These are phyloP conservation scores for Gastracanthus pulcherrimus DNA, from an alignment of 2,888 invertebrate genomes.

Conservation along the genomic window DNA sequence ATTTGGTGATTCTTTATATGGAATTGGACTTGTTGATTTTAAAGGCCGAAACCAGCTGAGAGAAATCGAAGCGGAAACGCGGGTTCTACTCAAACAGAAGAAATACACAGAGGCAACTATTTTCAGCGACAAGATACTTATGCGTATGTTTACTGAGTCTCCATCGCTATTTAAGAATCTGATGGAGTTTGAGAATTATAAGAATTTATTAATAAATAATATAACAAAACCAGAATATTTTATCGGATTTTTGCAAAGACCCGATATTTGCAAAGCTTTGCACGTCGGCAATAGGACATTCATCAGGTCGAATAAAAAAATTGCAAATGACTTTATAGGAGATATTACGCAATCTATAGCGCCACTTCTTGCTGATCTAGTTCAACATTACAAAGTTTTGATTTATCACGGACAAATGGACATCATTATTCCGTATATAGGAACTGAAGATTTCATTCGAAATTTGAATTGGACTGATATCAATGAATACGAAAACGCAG, in stretches of 20 bases:
- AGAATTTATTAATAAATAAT: conserved; percentile 82
- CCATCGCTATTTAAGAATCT: conserved; percentile 85
- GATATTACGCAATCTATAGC: conserved; percentile 90
- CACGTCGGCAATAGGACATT: conserved; percentile 91
- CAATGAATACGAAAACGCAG: conserved; percentile 69
- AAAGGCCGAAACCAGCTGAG: conserved; percentile 82
- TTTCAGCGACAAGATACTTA: conserved; percentile 81
- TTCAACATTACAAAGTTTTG: conserved; percentile 85
- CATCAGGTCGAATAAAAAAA: conserved; percentile 80
- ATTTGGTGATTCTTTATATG: conserved; percentile 88
- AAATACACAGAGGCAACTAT: conserved; percentile 86
- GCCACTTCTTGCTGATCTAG: conserved; percentile 83
- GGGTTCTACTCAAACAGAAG: conserved; percentile 80
- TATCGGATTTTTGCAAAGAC: conserved; percentile 81
- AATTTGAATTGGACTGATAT: conserved; percentile 73
- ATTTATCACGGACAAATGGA: conserved; percentile 95
- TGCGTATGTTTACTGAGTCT: conserved; percentile 81
- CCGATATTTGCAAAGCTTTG: conserved; percentile 84
- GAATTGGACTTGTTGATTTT: conserved; percentile 85
- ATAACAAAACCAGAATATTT: not conserved
- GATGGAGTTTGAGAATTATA: conserved; percentile 87
- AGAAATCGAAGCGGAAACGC: conserved; percentile 80
- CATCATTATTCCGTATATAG: conserved; percentile 90
- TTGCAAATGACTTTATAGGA: conserved; percentile 82
- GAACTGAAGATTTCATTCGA: conserved; percentile 87